phyloP scores from a whole-genome alignment of 2,888 invertebrate genomes.

The Xanthostigma xanthostigma region DNA sequence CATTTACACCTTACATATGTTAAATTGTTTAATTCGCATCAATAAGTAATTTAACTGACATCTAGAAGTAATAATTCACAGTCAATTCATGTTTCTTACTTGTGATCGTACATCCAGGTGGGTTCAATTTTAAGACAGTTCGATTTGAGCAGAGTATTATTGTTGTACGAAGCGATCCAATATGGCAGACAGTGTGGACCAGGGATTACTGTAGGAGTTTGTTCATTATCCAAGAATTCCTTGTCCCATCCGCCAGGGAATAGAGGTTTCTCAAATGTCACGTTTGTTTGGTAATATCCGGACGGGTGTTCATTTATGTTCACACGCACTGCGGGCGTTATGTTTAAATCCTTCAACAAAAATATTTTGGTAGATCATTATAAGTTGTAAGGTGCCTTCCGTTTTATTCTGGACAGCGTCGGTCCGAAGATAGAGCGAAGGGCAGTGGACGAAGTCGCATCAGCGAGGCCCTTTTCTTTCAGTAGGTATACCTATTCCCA shows the following conservation, averaged over 20 bases:
- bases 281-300: conserved; percentile 26
- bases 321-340: conserved; percentile 19
- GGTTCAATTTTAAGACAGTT: conserved; percentile 69
- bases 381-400: neutral
- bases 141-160: conserved; percentile 39
- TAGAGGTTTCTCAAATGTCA: conserved; percentile 22
- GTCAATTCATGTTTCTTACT: neutral
- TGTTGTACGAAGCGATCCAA: conserved; percentile 52
- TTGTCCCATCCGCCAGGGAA: conserved; percentile 24
- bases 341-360: conserved; percentile 8
- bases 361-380: neutral
- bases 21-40: too few species aligned
- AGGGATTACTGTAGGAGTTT: conserved; percentile 17
- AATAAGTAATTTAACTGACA: too few species aligned
- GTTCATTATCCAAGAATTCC: conserved; percentile 3
- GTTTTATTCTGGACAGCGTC: neutral
- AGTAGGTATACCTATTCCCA: too few species aligned
- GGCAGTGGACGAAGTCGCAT: too few species aligned
- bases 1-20: too few species aligned
- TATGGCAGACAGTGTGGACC: conserved; percentile 51
- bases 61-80: too few species aligned
- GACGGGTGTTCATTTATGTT: conserved; percentile 20
- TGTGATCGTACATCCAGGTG: conserved; percentile 64
- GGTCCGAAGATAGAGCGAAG: too few species aligned
- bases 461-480: too few species aligned